Percentiles rank a stretch among this genome's conserved stretches.
These are phyloP conservation scores for Rhinichthys klamathensis DNA, from an alignment of 2,113 vertebrate species.

Conservation along the genomic window DNA sequence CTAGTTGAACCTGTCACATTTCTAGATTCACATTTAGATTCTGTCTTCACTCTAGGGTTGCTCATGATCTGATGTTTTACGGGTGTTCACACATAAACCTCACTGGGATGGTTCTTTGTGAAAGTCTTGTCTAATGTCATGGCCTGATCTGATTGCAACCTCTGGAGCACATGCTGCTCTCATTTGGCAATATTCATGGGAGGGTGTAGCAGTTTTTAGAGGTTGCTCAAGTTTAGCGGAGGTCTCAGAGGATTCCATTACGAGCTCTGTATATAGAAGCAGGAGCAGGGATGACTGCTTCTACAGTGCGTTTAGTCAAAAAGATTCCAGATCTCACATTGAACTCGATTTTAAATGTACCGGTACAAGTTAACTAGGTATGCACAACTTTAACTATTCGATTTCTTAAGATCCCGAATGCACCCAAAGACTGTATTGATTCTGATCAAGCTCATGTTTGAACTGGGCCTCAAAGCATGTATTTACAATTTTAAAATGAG, in stretches of 20 bases:
- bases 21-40: conserved; percentile 4
- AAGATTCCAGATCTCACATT: neutral
- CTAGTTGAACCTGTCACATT: conserved; percentile 22
- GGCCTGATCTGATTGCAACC: conserved; percentile 30
- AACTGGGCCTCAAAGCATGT: neutral
- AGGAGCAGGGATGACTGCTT: neutral
- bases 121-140: conserved; percentile 15
- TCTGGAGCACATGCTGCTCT: conserved; percentile 19
- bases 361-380: neutral
- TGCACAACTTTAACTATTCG: neutral
- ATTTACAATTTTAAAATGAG: neutral
- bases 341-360: neutral
- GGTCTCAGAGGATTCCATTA: neutral
- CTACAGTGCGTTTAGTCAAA: neutral
- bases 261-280: neutral
- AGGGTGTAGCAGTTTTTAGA: conserved; percentile 39
- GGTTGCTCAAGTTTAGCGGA: conserved; percentile 31
- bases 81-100: conserved; percentile 16
- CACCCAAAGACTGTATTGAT: neutral
- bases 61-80: neutral
- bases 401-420: neutral
- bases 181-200: conserved; percentile 14
- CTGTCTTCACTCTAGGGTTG: neutral
- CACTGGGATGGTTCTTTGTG: neutral
- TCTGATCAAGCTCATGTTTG: neutral